Base-by-base conservation (phyloP, 2,888 invertebrate genomes). In the Clunio marinus region DNA sequence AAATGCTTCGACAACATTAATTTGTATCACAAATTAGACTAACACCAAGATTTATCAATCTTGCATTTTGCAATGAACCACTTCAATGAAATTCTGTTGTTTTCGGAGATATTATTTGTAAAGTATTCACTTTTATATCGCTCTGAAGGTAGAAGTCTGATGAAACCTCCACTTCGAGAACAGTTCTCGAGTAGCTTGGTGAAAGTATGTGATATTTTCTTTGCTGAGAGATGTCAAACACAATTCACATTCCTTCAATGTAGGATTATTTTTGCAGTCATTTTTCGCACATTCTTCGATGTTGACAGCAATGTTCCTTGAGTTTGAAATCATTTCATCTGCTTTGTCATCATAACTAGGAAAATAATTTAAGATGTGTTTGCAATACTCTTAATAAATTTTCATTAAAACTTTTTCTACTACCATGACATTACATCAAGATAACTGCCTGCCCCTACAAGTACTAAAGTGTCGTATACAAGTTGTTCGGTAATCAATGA, bases 401-500 rank as follows among this genome's bases (percentile, higher is more conserved):
- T 32, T 32, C n/a, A n/a, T n/a, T n/a, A n/a, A n/a, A n/a, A n/a
- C n/a, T n/a, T n/a, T n/a, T n/a, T n/a, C n/a, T n/a, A 59, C 15
- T 10, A 17, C 37, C 3, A 15, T 8, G 35, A 62, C 24, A 24
- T 20, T 2, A 62, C 37, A 41, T 13, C 5, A n/a, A 22, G n/a
- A 24, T 37, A 27, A 20, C 15, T 32, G 1, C 59, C 22, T 22
- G 7, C 10, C 10, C 93, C 93, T 8, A 88, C 84, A 45, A 95
- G 75, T 1, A 86, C 82, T 68, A 94, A 83, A 55, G 91, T 74
- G 77, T 88, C 91, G 77, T 86, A 91, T n/a, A 95, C 74, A 0
- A 94, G 89, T 80, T 94, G 93, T 74, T 94, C 92, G 74, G 95
- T 95, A 1, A 96, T 78, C 28, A 89, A 77, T 73, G 83, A 83